phyloP scores from a whole-genome alignment of 2,888 invertebrate genomes.

The Caenorhabditis macrosperma region DNA sequence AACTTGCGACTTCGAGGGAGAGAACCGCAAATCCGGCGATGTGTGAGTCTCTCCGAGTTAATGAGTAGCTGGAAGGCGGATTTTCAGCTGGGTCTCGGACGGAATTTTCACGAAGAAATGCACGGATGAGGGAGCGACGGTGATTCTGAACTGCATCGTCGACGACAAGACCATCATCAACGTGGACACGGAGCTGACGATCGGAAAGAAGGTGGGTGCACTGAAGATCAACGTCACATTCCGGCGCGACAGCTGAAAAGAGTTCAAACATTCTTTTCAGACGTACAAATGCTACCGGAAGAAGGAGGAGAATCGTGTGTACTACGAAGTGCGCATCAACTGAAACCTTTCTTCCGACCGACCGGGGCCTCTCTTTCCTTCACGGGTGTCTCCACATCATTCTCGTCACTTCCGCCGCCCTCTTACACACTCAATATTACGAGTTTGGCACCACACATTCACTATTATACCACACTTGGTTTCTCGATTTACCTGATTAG shows the following conservation, averaged over 20 bases:
- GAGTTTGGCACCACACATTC: slow-evolving; percentile 1
- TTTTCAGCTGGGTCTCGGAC: slow-evolving; percentile 71
- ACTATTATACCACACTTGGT: neutral
- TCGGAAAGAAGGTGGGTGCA: slow-evolving; percentile 65
- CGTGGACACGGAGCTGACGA: slow-evolving; percentile 65
- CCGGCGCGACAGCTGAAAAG: slow-evolving; percentile 14
- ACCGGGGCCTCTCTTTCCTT: slow-evolving; percentile 4
- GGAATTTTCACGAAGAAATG: slow-evolving; percentile 74
- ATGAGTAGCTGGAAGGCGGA: neutral
- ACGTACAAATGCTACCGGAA: slow-evolving; percentile 68
- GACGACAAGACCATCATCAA: slow-evolving; percentile 69
- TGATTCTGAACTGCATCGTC: slow-evolving; percentile 70
- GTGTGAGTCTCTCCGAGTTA: slow-evolving; percentile 20
- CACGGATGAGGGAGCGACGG: slow-evolving; percentile 67
- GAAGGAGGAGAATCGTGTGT: slow-evolving; percentile 62
- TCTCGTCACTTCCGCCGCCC: neutral
- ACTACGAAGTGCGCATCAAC: slow-evolving; percentile 63
- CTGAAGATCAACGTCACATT: neutral
- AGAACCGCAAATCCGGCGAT: slow-evolving; percentile 43
- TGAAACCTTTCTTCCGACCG: slow-evolving; percentile 14
- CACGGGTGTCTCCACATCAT: slow-evolving; percentile 41
- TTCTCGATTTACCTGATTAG: neutral
- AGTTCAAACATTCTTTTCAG: slow-evolving; percentile 43
- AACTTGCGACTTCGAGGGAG: slow-evolving; percentile 57
- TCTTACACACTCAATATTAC: slow-evolving; percentile 12